A percentile compares a stretch with the other conserved stretches of the same genome.
These are phyloP conservation scores for Eueides isabella DNA, from an alignment of 1,140 invertebrate genomes.

Conservation along the genomic window DNA sequence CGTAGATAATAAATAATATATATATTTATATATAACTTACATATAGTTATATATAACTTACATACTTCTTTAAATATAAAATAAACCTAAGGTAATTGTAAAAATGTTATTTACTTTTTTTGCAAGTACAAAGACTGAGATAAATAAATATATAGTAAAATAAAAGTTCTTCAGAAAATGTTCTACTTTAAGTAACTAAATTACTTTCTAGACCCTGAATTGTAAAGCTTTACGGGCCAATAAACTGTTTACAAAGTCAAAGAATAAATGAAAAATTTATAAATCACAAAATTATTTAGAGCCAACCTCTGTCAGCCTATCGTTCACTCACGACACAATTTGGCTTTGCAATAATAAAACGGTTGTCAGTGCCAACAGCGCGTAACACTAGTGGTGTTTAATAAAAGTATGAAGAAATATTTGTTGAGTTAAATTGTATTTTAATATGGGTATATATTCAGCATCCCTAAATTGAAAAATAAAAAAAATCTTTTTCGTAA, in stretches of 20 bases:
- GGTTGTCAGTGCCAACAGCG: slow-evolving; percentile 9
- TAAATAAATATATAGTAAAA: no score
- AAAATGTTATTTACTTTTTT: no score
- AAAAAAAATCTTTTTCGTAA: no score
- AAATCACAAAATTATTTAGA: slow-evolving; percentile 5
- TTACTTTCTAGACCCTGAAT: neutral
- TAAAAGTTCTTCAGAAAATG: neutral
- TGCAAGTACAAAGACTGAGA: no score
- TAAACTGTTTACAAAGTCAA: neutral
- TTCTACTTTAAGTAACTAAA: neutral
- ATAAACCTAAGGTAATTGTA: no score
- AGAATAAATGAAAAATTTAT: slow-evolving; percentile 8
- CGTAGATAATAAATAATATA: no score
- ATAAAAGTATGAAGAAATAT: neutral
- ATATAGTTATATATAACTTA: no score
- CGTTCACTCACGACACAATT: slow-evolving; percentile 14
- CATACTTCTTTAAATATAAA: no score
- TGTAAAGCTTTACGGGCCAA: slow-evolving; percentile 5
- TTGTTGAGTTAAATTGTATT: neutral
- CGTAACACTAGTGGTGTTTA: neutral
- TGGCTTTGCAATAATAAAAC: slow-evolving; percentile 11
- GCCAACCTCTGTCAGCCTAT: neutral
- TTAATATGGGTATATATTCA: neutral
- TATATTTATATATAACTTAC: no score
- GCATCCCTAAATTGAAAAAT: no score